A percentile compares a stretch with the other conserved stretches of the same genome.
Conservation (phyloP, 2,113 vertebrate genomes). For the Leucopsar rothschildi region DNA sequence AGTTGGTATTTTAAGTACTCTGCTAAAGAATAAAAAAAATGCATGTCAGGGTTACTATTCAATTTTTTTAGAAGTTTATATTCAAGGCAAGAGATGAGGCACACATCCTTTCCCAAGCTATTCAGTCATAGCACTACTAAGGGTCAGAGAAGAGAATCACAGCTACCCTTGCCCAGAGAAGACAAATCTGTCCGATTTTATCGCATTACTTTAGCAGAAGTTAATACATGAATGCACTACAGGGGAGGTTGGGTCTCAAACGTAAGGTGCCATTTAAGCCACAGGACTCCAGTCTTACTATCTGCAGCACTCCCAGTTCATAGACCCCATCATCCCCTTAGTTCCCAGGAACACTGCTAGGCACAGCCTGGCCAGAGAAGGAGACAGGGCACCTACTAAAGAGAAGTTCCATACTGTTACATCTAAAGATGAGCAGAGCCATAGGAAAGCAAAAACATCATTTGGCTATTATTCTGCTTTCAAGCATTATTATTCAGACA, state of each 20-base stretch:
- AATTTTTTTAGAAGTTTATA: neutral
- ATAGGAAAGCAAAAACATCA: neutral
- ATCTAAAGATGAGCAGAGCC: no score
- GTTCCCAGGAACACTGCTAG: fast-evolving
- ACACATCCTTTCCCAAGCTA: neutral
- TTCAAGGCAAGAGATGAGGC: neutral
- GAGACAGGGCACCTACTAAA: no score
- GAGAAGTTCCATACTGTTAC: fast-evolving
- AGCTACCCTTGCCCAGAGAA: neutral
- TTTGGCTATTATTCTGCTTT: neutral
- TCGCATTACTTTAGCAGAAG: neutral
- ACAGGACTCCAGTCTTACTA: fast-evolving
- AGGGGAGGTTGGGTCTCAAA: neutral
- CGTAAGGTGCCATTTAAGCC: neutral
- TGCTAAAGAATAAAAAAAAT: neutral
- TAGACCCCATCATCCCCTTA: fast-evolving
- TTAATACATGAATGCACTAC: fast-evolving
- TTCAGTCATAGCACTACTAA: neutral
- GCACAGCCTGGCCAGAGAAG: neutral
- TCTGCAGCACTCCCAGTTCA: neutral
- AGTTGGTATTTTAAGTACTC: neutral
- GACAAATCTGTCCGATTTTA: neutral
- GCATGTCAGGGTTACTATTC: neutral
- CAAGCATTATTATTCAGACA: neutral
- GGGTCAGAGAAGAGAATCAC: neutral